Conservation (phyloP, 2,113 vertebrate genomes). For the Pygoscelis antarcticus region DNA sequence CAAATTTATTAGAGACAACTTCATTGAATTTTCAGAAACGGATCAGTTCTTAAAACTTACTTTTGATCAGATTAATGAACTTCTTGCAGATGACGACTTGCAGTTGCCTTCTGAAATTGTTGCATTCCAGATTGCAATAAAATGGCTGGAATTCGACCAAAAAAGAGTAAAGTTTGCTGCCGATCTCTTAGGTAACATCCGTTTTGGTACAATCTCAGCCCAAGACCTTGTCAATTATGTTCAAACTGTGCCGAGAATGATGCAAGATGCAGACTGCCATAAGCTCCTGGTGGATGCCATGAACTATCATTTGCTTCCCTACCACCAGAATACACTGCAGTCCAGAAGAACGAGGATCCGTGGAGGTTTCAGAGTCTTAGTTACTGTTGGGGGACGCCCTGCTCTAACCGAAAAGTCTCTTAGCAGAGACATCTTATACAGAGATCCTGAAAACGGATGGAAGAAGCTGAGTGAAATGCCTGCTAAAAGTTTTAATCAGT, state of each 20-base stretch:
- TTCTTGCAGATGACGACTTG: slow-evolving; percentile 92
- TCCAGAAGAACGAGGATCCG: slow-evolving; percentile 97
- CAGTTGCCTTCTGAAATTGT: slow-evolving; percentile 95
- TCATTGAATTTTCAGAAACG: slow-evolving; percentile 97
- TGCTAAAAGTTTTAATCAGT: slow-evolving; percentile 98
- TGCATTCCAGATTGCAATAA: slow-evolving; percentile 97
- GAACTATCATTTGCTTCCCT: slow-evolving; percentile 97
- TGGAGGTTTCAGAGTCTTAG: slow-evolving; percentile 89
- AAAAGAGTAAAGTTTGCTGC: slow-evolving; percentile 94
- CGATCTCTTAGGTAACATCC: slow-evolving; percentile 90
- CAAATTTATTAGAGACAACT: slow-evolving; percentile 96
- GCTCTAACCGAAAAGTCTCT: slow-evolving; percentile 97
- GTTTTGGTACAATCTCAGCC: slow-evolving; percentile 95
- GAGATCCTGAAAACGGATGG: slow-evolving; percentile 93
- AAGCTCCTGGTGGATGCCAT: slow-evolving; percentile 97
- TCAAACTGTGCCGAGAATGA: slow-evolving; percentile 95
- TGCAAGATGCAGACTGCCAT: slow-evolving; percentile 96
- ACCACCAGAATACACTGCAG: slow-evolving; percentile 96
- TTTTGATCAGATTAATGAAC: slow-evolving; percentile 97
- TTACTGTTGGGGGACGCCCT: slow-evolving; percentile 93
- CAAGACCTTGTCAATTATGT: slow-evolving; percentile 96
- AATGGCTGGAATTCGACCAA: slow-evolving; percentile 97
- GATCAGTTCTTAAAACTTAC: slow-evolving; percentile 98
- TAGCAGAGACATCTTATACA: slow-evolving; percentile 94
- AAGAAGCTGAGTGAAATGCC: slow-evolving; percentile 96